Evolutionary conservation across 2,888 invertebrate genomes (phyloP).

Genomic region (Eurytoma adleriae): DNA sequence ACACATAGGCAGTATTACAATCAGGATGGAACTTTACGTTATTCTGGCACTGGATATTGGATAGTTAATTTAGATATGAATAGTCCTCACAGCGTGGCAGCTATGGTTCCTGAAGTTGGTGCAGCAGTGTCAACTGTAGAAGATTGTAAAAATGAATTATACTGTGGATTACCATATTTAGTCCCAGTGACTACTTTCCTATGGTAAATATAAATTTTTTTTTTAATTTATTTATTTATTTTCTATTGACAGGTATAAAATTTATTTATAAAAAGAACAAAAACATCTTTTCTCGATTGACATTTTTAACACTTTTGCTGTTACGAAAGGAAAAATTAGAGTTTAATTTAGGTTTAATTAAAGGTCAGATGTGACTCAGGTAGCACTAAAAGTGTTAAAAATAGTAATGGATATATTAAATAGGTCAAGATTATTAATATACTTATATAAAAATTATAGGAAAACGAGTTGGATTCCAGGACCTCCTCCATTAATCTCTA

Average conservation of each 20-base stretch:
- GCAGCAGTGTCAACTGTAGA: constrained; percentile 75
- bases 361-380: too few species aligned
- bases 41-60: constrained; percentile 82
- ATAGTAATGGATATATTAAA: not conserved
- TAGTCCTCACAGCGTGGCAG: constrained; percentile 80
- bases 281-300: too few species aligned
- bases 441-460: constrained; percentile 66
- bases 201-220: constrained; percentile 73
- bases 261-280: too few species aligned
- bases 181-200: constrained; percentile 85
- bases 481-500: constrained; percentile 77
- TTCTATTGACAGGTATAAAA: not conserved
- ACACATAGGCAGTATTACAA: constrained; percentile 81
- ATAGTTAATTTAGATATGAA: constrained; percentile 86
- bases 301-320: too few species aligned
- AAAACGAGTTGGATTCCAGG: constrained; percentile 81
- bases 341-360: too few species aligned
- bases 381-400: not conserved
- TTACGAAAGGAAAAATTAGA: too few species aligned
- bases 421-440: constrained; percentile 6
- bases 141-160: constrained; percentile 82
- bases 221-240: constrained; percentile 4
- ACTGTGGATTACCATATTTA: constrained; percentile 89
- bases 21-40: constrained; percentile 75
- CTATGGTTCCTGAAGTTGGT: constrained; percentile 78